phyloP scores from a whole-genome alignment of 2,113 vertebrate genomes.

The Bothrops jararaca region DNA sequence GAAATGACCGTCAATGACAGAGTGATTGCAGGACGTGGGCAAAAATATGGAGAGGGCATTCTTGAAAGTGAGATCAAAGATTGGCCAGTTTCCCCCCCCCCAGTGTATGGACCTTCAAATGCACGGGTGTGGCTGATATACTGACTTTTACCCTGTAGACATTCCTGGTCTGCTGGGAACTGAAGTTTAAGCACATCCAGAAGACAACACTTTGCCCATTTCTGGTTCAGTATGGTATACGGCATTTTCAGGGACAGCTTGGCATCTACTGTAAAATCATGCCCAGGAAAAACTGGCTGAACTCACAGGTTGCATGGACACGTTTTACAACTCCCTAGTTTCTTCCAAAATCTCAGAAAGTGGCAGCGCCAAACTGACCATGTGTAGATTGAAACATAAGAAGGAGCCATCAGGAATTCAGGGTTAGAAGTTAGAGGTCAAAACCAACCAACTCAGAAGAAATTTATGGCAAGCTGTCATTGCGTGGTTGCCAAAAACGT shows the following conservation, averaged over 20 bases:
- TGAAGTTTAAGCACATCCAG: neutral
- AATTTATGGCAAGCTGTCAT: neutral
- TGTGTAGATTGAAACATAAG: neutral
- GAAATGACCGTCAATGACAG: too few relatives aligned
- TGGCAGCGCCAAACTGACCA: neutral
- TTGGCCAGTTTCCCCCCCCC: neutral
- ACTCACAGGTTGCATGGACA: neutral
- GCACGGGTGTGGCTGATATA: neutral
- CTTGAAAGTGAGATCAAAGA: neutral
- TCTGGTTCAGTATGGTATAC: neutral
- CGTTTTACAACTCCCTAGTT: neutral
- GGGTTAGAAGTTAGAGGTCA: neutral
- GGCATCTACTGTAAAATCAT: neutral
- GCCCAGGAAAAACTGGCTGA: neutral
- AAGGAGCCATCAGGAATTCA: neutral
- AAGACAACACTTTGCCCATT: neutral
- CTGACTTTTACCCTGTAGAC: neutral
- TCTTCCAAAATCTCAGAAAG: neutral
- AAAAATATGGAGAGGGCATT: neutral
- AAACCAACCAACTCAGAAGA: neutral
- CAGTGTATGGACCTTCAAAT: neutral
- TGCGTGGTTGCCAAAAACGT: neutral
- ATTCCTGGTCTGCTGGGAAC: neutral
- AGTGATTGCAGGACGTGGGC: neutral
- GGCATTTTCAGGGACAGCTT: neutral